Base-by-base conservation (phyloP, 2,888 invertebrate genomes). In the Nomada flava region DNA sequence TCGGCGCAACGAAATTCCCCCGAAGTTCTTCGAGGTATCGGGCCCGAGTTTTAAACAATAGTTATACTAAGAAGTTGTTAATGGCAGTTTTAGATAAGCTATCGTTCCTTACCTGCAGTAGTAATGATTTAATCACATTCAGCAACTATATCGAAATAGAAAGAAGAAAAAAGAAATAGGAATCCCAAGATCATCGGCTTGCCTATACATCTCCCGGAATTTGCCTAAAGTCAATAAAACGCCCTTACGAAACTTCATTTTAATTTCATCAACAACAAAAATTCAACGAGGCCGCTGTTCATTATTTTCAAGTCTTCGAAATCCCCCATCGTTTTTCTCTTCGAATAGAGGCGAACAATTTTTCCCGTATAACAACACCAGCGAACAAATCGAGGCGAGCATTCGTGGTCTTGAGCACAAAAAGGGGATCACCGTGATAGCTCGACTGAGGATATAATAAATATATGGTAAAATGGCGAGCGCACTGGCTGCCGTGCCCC, bases 41-140 rank as follows among this genome's bases (percentile, higher is more conserved):
- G 18, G 10, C 13, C n/a, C 15, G 11, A 78, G 70, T 78, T 82
- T 81, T 73, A 74, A 77, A 83, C 82, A 83, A 82, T 77, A 63
- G 62, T 59, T 63, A 26, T 62, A n/a, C 50, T 64, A 18, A 52
- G 53, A 75, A 82, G 55, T 82, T 65, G 70, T 81, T 70, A 76
- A 76, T 77, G 44, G 65, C 65, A 55, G 60, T 67, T 70, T 68
- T 64, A 15, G 64, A 69, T 76, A 62, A 81, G 53, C 60, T 65
- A 52, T 72, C 53, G 50, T 1, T 7, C 36, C 55, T 26, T 11
- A 29, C 42, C 57, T 57, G 50, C 52, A 44, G 44, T 50, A 29
- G 53, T 18, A 20, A 73, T 62, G 62, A 55, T 44, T 74, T 36
- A 13, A 47, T 13, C 55, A 36, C 60, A 20, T 47, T 65, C 20